Conservation (phyloP, 2,888 invertebrate genomes). For the Himalopsyche anomala region DNA sequence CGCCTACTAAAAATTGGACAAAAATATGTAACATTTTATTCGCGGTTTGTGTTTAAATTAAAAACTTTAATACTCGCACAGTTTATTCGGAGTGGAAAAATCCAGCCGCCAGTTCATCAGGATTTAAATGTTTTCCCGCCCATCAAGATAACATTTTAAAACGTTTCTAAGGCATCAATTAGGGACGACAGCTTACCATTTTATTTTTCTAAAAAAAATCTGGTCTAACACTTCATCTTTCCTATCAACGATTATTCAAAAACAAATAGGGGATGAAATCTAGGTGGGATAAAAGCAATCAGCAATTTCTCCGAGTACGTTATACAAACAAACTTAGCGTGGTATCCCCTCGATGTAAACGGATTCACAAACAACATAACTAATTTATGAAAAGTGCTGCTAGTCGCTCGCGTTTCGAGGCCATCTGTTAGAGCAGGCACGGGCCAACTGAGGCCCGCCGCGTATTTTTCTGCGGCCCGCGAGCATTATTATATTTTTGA, state of each 20-base stretch:
- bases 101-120: background rate
- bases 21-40: no score
- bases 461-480: no score
- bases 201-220: background rate
- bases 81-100: background rate
- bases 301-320: background rate
- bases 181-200: background rate
- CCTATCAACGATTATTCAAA: slow-evolving; percentile 29
- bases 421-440: no score
- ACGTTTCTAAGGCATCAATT: background rate
- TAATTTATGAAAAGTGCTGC: slow-evolving; percentile 45
- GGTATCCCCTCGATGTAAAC: slow-evolving; percentile 43
- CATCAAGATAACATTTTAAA: background rate
- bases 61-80: background rate
- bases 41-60: background rate
- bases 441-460: no score
- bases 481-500: no score
- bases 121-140: background rate
- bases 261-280: slow-evolving; percentile 49
- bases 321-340: slow-evolving; percentile 3
- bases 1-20: no score
- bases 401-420: slow-evolving; percentile 17
- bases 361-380: slow-evolving; percentile 51
- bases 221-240: background rate
- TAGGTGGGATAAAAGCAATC: background rate